Evolutionary conservation across 1,140 invertebrate genomes (phyloP), one percentile per base, ranked within the genome.

Genomic region (Nixonia krombeini): DNA sequence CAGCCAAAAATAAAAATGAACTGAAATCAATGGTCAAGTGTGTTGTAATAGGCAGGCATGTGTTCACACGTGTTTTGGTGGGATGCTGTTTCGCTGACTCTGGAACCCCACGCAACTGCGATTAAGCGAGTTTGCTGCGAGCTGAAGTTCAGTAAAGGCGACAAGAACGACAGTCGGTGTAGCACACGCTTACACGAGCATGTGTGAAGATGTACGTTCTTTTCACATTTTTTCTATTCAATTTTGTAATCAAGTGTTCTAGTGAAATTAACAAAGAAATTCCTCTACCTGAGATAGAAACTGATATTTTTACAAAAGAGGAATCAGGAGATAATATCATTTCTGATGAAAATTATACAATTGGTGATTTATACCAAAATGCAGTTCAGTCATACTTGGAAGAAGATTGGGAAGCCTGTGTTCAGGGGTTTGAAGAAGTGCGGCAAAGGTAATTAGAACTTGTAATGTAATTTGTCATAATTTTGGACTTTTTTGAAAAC

Each of bases 381-480:
- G 91, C 90, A 31, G 83, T 90, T 8, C 81, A 89, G 52, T 89
- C 90, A 15, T 93, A 93, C 80, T 81, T 89, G 28, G 87, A 89
- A 13, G 88, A 92, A 70, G 85, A 89, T 72, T 94, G 89, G 89
- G 80, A 87, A 13, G 86, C 87, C 31, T 94, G 92, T 74, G 87
- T 92, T 51, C 68, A 78, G 8, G 83, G 89, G 51, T 88, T 94
- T 69, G 87, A 89, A 75, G 80, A 85, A 41, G 80, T 88, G 10
- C 59, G 89, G 38, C 72, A 86, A 56, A 82, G 86, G 75, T 89
- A 86, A 42, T 21, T 3, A 21, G 6, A 21, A 21, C 2, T 21
- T 21, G 2, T 21, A 21, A 21, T 38, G 42, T 56, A 38, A 10
- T 35, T 15, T 35, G 7, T 35, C 17, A 29, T 16, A n/a, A 13